Percentiles rank a stretch among this genome's conserved stretches.
These are phyloP conservation scores for Orthochromis malagaraziensis DNA, from an alignment of 2,113 vertebrate genomes.

Conservation along the genomic window DNA sequence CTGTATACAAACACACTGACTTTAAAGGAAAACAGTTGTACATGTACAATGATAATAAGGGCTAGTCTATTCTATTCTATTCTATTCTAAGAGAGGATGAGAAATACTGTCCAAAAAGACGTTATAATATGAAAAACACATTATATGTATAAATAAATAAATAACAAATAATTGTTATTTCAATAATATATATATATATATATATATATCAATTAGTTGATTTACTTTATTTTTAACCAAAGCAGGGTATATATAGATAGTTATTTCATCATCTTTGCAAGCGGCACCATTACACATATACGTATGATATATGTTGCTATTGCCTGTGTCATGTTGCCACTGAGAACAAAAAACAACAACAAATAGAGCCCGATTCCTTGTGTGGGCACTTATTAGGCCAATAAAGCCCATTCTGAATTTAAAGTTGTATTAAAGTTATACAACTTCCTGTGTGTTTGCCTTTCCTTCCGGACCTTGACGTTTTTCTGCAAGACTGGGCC, in stretches of 20 bases:
- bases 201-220: background rate
- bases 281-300: background rate
- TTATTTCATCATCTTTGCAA: background rate
- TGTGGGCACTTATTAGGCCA: background rate
- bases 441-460: background rate
- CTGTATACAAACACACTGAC: background rate
- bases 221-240: background rate
- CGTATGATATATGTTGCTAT: background rate
- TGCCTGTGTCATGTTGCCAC: background rate
- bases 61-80: background rate
- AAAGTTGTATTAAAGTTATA: background rate
- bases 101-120: background rate
- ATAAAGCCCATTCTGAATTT: background rate
- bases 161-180: background rate
- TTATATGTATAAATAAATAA: background rate
- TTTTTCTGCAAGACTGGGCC: background rate
- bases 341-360: fast-evolving
- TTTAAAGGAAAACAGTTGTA: background rate
- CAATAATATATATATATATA: background rate
- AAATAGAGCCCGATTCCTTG: background rate
- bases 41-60: background rate
- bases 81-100: background rate
- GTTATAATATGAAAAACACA: background rate
- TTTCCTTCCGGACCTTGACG: background rate
- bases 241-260: background rate